Evolutionary conservation across 1,140 invertebrate genomes (phyloP).

Genomic region (Myzus persicae): DNA sequence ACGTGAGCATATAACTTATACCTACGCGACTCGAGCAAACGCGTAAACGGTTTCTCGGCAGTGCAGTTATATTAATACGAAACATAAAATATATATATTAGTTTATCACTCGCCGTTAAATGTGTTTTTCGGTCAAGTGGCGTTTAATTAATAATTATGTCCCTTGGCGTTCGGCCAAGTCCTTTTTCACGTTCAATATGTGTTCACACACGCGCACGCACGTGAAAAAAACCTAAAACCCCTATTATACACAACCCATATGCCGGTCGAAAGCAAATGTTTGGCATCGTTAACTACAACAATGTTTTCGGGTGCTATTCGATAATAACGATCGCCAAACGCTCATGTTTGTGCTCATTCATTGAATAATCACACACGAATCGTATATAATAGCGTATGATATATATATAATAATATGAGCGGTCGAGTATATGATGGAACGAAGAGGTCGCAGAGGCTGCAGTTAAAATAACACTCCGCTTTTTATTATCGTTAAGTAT

Average conservation of each 20-base stretch:
- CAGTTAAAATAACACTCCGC: neutral
- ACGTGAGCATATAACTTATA: neutral
- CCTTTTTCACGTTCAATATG: neutral
- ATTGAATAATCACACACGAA: neutral
- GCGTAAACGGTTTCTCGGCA: neutral
- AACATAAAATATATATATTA: neutral
- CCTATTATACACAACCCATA: neutral
- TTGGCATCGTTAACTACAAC: slow-evolving; percentile 24
- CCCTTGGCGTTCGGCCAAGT: neutral
- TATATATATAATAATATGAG: neutral
- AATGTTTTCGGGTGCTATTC: slow-evolving; percentile 21
- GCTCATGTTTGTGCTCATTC: neutral
- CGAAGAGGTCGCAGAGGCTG: too few species aligned
- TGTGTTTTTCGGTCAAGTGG: slow-evolving; percentile 32
- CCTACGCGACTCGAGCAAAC: neutral
- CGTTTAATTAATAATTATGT: slow-evolving; percentile 31
- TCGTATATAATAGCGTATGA: neutral
- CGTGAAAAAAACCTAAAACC: neutral
- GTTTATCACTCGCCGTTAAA: slow-evolving; percentile 37
- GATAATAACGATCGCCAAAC: neutral
- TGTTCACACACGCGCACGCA: neutral
- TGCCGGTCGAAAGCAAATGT: slow-evolving; percentile 20
- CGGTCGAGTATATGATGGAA: neutral
- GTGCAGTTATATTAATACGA: neutral
- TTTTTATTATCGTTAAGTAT: slow-evolving; percentile 5